Evolutionary conservation across 2,888 invertebrate genomes (phyloP).

Genomic region (Pammene aurita): DNA sequence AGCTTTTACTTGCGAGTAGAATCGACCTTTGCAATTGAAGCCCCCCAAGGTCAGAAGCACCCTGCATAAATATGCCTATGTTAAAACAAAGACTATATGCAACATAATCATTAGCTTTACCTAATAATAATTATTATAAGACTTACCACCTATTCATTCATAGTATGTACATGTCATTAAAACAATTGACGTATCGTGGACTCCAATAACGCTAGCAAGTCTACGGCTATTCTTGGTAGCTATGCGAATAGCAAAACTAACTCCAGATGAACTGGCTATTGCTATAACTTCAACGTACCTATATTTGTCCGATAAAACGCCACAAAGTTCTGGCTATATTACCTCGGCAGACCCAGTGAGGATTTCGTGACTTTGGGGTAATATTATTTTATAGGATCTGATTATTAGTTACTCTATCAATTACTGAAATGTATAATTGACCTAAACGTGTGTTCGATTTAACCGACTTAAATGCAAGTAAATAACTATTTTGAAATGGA

Average conservation of each 20-base stretch:
- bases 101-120: constrained; percentile 17
- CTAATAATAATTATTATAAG: constrained; percentile 15
- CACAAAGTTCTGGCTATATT: constrained; percentile 79
- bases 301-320: constrained; percentile 83
- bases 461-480: constrained; percentile 1
- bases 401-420: constrained; percentile 26
- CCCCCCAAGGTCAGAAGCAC: too few relatives aligned
- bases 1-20: too few relatives aligned
- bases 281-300: constrained; percentile 69
- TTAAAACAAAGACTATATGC: constrained; percentile 28
- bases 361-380: constrained; percentile 47
- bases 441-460: constrained; percentile 18
- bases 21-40: too few relatives aligned
- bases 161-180: constrained; percentile 55
- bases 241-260: constrained; percentile 80
- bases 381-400: constrained; percentile 39
- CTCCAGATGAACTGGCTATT: constrained; percentile 82
- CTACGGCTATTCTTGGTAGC: constrained; percentile 60
- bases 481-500: not conserved
- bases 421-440: constrained; percentile 6
- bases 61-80: constrained; percentile 16
- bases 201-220: constrained; percentile 70
- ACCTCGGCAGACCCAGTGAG: constrained; percentile 77
- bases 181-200: constrained; percentile 62
- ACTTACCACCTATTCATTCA: constrained; percentile 46